Evolutionary conservation across 2,113 vertebrate species (phyloP), one percentile per base, ranked within the genome.

Genomic region (Zosterops pallidus): DNA sequence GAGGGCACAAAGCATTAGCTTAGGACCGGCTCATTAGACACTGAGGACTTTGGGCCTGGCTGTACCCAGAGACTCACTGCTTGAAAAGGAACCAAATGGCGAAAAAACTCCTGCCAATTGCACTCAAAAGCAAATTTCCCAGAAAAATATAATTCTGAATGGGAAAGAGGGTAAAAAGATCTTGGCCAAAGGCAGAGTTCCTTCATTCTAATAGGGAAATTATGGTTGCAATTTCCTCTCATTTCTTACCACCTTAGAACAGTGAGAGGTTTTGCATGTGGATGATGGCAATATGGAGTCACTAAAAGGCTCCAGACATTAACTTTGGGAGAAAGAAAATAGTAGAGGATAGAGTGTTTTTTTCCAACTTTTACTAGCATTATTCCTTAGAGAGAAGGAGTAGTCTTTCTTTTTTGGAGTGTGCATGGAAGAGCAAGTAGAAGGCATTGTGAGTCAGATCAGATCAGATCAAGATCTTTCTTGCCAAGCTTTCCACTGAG

Each of bases 391-490:
- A 75, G 82, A 62, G 26, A 62, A 57, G 69, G 39, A 91, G 62
- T 25, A 76, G 35, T 21, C 74, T 52, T 80, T 62, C 47, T 63
- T 63, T 82, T 69, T 46, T 37, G 72, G 60, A 62, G 17, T 21
- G 29, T 63, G 47, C 29, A 24, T 78, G 49, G 67, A 50, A 92
- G 31, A 90, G 17, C 53, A 72, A 92, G 55, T 52, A 44, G 86
- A 92, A 94, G 59, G 50, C 15, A 5, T 26, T 68, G 24, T 89
- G 80, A 86, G 59, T 92, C 64, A 95, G 76, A 78, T 35, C n/a
- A 95, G 76, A 78, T 39, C n/a, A 63, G 50, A 78, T 50, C 41
- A 70, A 74, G 35, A 39, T 20, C 63, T 22, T 59, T 20, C 62
- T 28, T 78, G 44, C 44, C 77, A 77, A 64, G 42, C 5, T 83